phyloP scores from a whole-genome alignment of 2,797 vertebrate species.

The Echiichthys vipera region DNA sequence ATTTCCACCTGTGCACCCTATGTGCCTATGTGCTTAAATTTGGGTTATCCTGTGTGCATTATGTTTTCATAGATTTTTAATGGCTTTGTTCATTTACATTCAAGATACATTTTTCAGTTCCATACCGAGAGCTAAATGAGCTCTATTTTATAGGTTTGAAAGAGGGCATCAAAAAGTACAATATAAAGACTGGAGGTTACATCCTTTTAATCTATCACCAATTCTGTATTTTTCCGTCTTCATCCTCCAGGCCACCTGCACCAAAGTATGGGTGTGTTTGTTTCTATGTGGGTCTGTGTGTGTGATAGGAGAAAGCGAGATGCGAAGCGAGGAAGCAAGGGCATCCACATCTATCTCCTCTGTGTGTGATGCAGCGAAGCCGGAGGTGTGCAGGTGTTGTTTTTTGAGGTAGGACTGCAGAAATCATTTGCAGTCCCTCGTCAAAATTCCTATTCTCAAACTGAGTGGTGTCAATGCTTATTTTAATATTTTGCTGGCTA shows the following conservation, averaged over 20 bases:
- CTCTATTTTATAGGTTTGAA: constrained; percentile 47
- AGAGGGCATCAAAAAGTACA: constrained; percentile 44
- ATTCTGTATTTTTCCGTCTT: constrained; percentile 24
- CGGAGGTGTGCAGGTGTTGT: constrained; percentile 78
- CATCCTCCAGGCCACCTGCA: constrained; percentile 72
- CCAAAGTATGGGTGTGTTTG: constrained; percentile 22
- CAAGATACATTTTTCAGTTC: constrained; percentile 30
- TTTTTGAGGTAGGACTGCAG: constrained; percentile 60
- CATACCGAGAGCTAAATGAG: constrained; percentile 44
- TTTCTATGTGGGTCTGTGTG: constrained; percentile 25
- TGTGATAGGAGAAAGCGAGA: constrained; percentile 26
- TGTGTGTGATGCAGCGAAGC: constrained; percentile 56
- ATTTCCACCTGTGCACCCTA: not conserved
- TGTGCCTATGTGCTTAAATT: not conserved
- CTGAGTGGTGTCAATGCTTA: constrained; percentile 67
- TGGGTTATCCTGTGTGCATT: not conserved
- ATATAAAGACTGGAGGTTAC: constrained; percentile 48
- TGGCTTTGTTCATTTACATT: constrained; percentile 45
- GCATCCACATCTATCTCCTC: constrained; percentile 49
- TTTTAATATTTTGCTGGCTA: constrained; percentile 75
- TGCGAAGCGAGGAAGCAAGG: constrained; percentile 4
- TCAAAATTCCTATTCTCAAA: constrained; percentile 77
- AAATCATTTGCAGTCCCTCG: constrained; percentile 76
- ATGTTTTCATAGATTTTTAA: constrained; percentile 15
- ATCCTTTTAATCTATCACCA: constrained; percentile 58